Evolutionary conservation across 1,140 invertebrate genomes (phyloP), one percentile per base, ranked within the genome.

Genomic region (Charaxes varanes): DNA sequence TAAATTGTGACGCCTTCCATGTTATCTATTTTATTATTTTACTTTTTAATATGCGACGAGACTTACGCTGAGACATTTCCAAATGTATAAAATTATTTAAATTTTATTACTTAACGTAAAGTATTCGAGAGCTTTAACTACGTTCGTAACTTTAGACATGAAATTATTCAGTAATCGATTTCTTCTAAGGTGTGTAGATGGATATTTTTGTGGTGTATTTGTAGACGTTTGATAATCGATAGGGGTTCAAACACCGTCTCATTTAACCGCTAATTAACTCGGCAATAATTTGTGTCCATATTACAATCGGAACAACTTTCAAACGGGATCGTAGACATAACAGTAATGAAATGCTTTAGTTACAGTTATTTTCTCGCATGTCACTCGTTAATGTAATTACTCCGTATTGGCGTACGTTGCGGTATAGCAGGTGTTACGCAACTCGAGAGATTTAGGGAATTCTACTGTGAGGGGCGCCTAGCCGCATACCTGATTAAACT

Each of bases 51-150:
- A n/a, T 37, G 37, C 49, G 48, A 52, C 53, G 50, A 55, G 40
- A 54, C 41, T 63, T 55, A 53, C 50, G 38, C 46, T 58, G 54
- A 66, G 51, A 66, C 58, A 71, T 69, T 80, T 77, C 69, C 72
- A 76, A 64, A 56, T 61, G 59, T 55, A 53, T 56, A 53, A 59
- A 54, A 31, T 54, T 58, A 60, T 51, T 31, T 51, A 53, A 56
- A 52, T 59, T 57, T 52, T 30, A n/a, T n/a, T n/a, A n/a, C n/a
- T 56, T 59, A 62, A 54, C 59, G 30, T 62, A 41, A 69, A 67
- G 69, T 76, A 70, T 72, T 72, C 49, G 52, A 64, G 56, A 80
- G 72, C 70, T 77, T 78, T 78, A 77, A 76, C 48, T 76, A 65
- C 47, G 53, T 70, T 70, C 65, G 59, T 63, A 41, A 69, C 51